Base-by-base conservation (phyloP, 2,797 vertebrate species). In the Scolopax rusticola region DNA sequence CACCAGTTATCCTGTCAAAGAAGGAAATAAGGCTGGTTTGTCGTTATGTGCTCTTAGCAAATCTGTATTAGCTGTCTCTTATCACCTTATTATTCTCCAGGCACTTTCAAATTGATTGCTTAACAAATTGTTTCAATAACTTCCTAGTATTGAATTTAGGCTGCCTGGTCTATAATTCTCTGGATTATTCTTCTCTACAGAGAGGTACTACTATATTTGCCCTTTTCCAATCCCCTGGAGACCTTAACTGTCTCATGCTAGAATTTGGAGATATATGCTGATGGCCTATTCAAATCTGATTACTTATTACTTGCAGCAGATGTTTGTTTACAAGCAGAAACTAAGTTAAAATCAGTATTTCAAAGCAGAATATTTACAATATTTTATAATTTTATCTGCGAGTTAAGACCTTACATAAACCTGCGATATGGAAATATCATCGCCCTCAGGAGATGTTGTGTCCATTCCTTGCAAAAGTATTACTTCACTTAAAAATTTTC, bases 81-180 rank as follows among this genome's bases (percentile, higher is more conserved):
- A 78, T 33, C 61, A 80, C 19, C 40, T 89, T 76, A 45, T 73
- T 85, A 70, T 86, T 89, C 91, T 81, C 45, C 11, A 24, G n/a
- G 25, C 78, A 53, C 36, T 81, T 93, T 80, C 82, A 84, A 83
- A 89, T 8, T 89, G 67, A 94, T 89, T 78, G 53, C 50, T 93
- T 84, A 95, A 91, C 77, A 88, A 91, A 80, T 94, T 88, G 51
- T 75, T 93, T 53, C 57, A 69, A 75, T 87, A 96, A 48, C 36
- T 80, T 94, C 77, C 33, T 50, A 54, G 32, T 68, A 84, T 4
- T 71, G 47, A 86, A 70, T 74, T 68, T 71, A 68, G 9, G 4
- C 32, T 32, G 40, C 21, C 47, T 75, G 45, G 11, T 71, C 33
- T 60, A 48, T 76, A 83, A 70, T 77, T 83, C 40, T 83, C 47